Evolutionary conservation across 2,113 vertebrate genomes (phyloP).

Genomic region (Saguinus midas): DNA sequence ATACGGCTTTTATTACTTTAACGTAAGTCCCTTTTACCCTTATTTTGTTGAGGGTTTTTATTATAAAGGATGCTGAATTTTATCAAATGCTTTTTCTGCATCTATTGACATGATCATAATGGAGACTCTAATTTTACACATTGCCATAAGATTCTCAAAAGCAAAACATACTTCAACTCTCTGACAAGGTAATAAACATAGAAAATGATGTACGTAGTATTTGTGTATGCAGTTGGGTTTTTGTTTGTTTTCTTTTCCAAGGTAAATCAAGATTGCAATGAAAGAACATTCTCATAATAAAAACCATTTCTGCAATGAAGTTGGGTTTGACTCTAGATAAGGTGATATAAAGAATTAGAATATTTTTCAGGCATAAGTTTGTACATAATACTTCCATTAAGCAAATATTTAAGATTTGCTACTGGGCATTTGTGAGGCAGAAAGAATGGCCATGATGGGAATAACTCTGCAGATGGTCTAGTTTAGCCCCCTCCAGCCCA

Average conservation of each 20-base stretch:
- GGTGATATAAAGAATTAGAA: background rate
- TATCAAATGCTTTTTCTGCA: too few relatives aligned
- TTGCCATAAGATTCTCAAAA: background rate
- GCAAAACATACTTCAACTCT: background rate
- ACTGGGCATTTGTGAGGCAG: background rate
- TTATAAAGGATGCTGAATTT: too few relatives aligned
- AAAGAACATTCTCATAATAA: background rate
- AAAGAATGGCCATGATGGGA: background rate
- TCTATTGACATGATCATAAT: too few relatives aligned
- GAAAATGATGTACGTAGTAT: background rate
- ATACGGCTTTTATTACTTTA: too few relatives aligned
- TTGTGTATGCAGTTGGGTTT: background rate
- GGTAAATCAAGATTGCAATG: background rate
- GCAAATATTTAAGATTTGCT: background rate
- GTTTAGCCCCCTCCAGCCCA: background rate
- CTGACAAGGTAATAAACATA: slow-evolving; percentile 9
- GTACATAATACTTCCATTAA: background rate
- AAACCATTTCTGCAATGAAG: background rate
- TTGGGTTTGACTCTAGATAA: background rate
- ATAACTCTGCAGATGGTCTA: background rate
- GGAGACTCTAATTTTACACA: background rate
- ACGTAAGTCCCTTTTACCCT: too few relatives aligned
- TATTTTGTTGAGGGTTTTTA: too few relatives aligned
- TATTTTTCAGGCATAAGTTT: background rate
- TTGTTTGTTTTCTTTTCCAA: background rate